Evolutionary conservation across 2,888 invertebrate species (phyloP).

Genomic region (Rugalucina vietnamica): DNA sequence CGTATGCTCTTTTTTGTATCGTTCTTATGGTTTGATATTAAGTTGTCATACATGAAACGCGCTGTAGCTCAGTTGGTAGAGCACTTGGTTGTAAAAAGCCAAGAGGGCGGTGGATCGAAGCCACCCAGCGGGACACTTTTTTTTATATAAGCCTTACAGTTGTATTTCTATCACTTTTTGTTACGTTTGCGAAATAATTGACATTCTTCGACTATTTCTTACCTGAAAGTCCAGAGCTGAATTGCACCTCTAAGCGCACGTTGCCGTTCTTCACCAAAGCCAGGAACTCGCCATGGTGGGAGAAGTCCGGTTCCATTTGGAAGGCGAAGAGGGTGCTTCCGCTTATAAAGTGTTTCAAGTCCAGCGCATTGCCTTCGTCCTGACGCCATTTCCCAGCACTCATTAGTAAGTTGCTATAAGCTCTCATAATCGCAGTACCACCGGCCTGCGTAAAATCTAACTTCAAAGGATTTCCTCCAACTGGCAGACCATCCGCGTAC

Average conservation of each 20-base stretch:
- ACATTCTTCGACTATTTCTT: no score
- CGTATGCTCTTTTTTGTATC: no score
- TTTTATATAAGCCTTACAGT: no score
- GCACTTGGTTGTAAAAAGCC: no score
- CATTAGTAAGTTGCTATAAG: slow-evolving; percentile 36
- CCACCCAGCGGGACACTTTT: no score
- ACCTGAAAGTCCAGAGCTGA: background rate
- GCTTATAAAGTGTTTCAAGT: slow-evolving; percentile 11
- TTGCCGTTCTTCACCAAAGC: slow-evolving; percentile 28
- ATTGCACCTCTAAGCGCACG: background rate
- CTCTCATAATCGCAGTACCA: slow-evolving; percentile 24
- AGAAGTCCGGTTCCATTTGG: slow-evolving; percentile 34
- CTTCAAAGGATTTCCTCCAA: slow-evolving; percentile 24
- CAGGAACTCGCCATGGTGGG: slow-evolving; percentile 35
- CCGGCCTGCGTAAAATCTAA: slow-evolving; percentile 5
- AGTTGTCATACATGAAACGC: no score
- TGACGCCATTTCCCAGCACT: slow-evolving; percentile 43
- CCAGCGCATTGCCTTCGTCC: slow-evolving; percentile 32
- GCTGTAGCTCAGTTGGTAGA: no score
- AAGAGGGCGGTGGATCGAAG: no score
- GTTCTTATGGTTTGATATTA: no score
- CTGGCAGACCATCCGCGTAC: slow-evolving; percentile 49
- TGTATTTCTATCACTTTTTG: no score
- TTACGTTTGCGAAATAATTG: no score
- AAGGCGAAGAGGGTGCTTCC: slow-evolving; percentile 34